A percentile compares a stretch with the other conserved stretches of the same genome.
These are phyloP conservation scores for Melanogrammus aeglefinus DNA, from an alignment of 2,797 vertebrate genomes.

Conservation along the genomic window DNA sequence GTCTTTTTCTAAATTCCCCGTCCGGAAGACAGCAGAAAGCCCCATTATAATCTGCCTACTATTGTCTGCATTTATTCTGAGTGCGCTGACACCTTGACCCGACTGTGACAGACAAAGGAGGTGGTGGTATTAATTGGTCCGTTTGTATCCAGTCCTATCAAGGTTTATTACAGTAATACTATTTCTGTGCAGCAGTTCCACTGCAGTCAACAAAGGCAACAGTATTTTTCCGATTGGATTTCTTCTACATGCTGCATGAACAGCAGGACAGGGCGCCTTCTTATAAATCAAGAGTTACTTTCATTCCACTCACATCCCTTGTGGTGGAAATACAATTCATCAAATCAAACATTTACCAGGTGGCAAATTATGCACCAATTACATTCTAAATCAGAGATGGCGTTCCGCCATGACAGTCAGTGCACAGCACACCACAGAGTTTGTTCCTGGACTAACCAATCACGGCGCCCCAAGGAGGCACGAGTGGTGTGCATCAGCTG, in stretches of 20 bases:
- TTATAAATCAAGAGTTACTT: conserved; percentile 27
- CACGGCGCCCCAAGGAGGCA: conserved; percentile 35
- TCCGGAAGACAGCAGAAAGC: too few relatives aligned
- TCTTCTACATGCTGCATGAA: neutral
- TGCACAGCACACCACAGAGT: conserved; percentile 43
- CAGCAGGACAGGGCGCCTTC: neutral
- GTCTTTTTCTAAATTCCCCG: too few relatives aligned
- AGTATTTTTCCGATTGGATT: neutral
- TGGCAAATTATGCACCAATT: conserved; percentile 72
- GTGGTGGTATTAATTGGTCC: too few relatives aligned
- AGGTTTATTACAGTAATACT: too few relatives aligned
- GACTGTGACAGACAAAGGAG: too few relatives aligned
- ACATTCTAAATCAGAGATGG: conserved; percentile 66
- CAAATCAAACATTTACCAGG: conserved; percentile 63
- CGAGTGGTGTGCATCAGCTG: conserved; percentile 11
- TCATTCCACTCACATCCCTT: conserved; percentile 46
- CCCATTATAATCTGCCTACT: too few relatives aligned
- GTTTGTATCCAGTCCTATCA: too few relatives aligned
- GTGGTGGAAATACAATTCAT: conserved; percentile 57
- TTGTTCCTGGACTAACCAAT: conserved; percentile 38
- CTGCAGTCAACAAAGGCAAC: neutral
- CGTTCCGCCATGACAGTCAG: conserved; percentile 67
- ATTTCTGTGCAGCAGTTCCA: neutral
- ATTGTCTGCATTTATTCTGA: too few relatives aligned
- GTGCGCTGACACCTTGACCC: too few relatives aligned